Evolutionary conservation across 2,888 invertebrate species (phyloP).

Genomic region (Hetaerina titia): DNA sequence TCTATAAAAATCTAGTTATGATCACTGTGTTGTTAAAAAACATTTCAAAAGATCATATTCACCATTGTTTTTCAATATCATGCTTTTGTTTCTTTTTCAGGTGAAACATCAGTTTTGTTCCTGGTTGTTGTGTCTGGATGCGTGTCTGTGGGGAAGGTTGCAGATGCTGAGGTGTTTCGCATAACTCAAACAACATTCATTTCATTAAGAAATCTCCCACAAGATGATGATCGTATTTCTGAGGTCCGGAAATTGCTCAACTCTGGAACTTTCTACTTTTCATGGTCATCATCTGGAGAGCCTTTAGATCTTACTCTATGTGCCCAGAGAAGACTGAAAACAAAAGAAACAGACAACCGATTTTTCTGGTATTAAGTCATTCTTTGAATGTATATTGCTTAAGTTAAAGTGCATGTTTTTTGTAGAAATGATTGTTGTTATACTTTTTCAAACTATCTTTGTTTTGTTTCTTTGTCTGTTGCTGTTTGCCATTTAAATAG

Average conservation of each 20-base stretch:
- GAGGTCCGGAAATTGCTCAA: constrained; percentile 92
- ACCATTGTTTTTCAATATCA: not conserved
- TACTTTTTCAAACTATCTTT: no score
- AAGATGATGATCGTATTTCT: constrained; percentile 81
- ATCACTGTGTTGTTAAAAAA: no score
- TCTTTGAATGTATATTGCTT: not conserved
- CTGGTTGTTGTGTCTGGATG: constrained; percentile 97
- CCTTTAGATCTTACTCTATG: constrained; percentile 95
- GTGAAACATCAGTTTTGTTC: constrained; percentile 90
- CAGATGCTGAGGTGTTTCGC: constrained; percentile 95
- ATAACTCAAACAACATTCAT: constrained; percentile 95
- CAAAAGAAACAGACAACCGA: constrained; percentile 91
- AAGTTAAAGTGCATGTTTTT: not conserved
- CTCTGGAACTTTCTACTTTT: constrained; percentile 99
- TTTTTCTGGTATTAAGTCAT: constrained; percentile 92
- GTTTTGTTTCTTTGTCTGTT: no score
- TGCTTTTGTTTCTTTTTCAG: constrained; percentile 72
- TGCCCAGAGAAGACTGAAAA: constrained; percentile 92
- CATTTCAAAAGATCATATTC: not conserved
- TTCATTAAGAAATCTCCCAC: constrained; percentile 87
- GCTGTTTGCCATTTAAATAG: no score
- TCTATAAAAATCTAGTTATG: no score
- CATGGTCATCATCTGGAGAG: constrained; percentile 83
- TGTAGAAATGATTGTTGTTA: no score
- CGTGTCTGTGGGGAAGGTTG: constrained; percentile 97